phyloP scores from a whole-genome alignment of 1,140 invertebrate species.

The Alviniconcha marisindica region DNA sequence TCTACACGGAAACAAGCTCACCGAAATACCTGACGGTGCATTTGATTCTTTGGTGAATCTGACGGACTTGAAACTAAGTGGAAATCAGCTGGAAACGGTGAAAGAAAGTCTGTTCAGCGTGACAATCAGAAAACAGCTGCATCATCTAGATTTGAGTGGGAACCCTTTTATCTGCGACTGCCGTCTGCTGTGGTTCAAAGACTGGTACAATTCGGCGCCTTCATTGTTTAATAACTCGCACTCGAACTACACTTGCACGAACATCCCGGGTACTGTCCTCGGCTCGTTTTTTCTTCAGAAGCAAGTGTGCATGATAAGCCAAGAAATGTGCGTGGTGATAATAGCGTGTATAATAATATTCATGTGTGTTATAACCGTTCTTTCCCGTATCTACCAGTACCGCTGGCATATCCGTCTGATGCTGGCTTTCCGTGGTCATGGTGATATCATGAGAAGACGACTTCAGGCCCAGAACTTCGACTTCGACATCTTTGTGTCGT shows the following conservation, averaged over 20 bases:
- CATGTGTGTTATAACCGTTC: neutral
- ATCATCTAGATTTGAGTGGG: neutral
- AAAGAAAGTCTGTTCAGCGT: neutral
- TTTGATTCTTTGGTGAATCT: conserved; percentile 26
- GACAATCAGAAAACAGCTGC: neutral
- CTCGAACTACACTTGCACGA: neutral
- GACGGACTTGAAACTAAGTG: neutral
- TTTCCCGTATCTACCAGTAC: neutral
- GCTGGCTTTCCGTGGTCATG: neutral
- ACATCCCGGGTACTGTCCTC: neutral
- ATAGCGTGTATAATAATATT: neutral
- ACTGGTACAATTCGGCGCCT: conserved; percentile 8
- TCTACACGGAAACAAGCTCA: neutral
- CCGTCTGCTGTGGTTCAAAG: conserved; percentile 29
- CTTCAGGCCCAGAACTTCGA: conserved; percentile 9
- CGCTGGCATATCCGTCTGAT: conserved; percentile 26
- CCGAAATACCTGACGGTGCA: neutral
- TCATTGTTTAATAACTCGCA: neutral
- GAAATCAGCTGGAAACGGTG: neutral
- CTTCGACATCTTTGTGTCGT: conserved; percentile 51
- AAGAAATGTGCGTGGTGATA: neutral
- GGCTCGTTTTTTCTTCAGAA: neutral
- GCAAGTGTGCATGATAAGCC: conserved; percentile 19
- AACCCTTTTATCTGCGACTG: conserved; percentile 38
- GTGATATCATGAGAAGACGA: neutral